phyloP scores from a whole-genome alignment of 2,113 vertebrate genomes.

The Rhinolophus sinicus region DNA sequence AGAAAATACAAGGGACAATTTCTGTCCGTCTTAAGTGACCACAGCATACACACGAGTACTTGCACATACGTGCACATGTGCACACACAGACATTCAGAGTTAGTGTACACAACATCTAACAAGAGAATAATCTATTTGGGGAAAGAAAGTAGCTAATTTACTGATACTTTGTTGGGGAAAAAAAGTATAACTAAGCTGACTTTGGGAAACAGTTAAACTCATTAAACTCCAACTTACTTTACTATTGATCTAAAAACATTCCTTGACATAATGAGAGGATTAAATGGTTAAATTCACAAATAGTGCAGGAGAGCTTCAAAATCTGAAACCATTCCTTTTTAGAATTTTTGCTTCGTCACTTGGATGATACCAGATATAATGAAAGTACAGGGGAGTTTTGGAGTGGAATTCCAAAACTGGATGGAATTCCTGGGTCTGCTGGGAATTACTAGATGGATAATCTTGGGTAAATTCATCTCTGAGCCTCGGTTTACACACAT shows the following conservation, averaged over 20 bases:
- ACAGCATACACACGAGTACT: background rate
- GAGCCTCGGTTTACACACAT: background rate
- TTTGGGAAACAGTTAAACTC: constrained; percentile 17
- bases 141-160: constrained; percentile 4
- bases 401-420: background rate
- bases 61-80: background rate
- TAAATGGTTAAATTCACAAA: background rate
- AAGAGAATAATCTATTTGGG: background rate
- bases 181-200: background rate
- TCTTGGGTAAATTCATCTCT: background rate
- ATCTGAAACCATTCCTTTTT: background rate
- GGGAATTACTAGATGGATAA: background rate
- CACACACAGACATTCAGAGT: background rate
- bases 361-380: background rate
- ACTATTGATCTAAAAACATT: constrained; percentile 59
- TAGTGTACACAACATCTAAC: background rate
- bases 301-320: background rate
- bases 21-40: background rate
- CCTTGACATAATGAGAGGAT: constrained; percentile 60
- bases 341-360: background rate
- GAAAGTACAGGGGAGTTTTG: background rate
- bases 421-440: background rate
- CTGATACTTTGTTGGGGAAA: background rate
- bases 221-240: constrained; percentile 56
- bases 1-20: constrained; percentile 12